A percentile compares a stretch with the other conserved stretches of the same genome.
Evolutionary conservation across 2,888 invertebrate genomes (phyloP).

Genomic region (Hypercompe scribonia): DNA sequence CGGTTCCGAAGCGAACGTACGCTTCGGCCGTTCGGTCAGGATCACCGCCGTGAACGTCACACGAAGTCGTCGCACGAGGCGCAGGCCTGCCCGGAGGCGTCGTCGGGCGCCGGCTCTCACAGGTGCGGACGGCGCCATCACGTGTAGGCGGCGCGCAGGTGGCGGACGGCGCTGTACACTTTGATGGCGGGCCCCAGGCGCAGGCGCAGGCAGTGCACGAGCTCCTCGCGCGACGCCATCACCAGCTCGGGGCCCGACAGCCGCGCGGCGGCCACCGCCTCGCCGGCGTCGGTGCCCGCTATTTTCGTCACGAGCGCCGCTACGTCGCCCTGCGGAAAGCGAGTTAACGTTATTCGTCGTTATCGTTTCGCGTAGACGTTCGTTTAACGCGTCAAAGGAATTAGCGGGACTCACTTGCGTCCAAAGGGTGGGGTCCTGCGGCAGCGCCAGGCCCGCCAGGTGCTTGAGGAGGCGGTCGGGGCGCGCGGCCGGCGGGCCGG

Average conservation of each 20-base stretch:
- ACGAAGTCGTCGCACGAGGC: neutral
- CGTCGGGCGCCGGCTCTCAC: neutral
- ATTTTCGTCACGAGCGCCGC: conserved; percentile 65
- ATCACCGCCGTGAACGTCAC: neutral
- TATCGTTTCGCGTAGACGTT: no score
- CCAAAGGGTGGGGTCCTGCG: conserved; percentile 70
- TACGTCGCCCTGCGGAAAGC: conserved; percentile 68
- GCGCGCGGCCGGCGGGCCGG: conserved; percentile 12
- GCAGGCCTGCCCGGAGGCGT: neutral
- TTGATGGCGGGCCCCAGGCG: conserved; percentile 95
- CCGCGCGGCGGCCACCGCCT: conserved; percentile 72
- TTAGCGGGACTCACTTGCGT: conserved; percentile 60
- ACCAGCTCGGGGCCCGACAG: conserved; percentile 95
- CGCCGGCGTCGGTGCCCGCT: conserved; percentile 68
- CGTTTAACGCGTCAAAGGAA: no score
- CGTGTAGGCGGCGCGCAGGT: conserved; percentile 65
- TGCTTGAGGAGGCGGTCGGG: conserved; percentile 50
- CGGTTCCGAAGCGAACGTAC: neutral
- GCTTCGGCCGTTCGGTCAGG: neutral
- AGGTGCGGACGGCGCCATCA: conserved; percentile 41
- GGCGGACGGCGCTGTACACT: conserved; percentile 70
- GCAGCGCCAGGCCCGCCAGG: conserved; percentile 66
- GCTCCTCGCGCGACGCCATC: conserved; percentile 93
- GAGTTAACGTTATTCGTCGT: neutral
- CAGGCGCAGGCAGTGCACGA: conserved; percentile 90